phyloP scores from a whole-genome alignment of 1,140 invertebrate species.

The Dreissena rostriformis region DNA sequence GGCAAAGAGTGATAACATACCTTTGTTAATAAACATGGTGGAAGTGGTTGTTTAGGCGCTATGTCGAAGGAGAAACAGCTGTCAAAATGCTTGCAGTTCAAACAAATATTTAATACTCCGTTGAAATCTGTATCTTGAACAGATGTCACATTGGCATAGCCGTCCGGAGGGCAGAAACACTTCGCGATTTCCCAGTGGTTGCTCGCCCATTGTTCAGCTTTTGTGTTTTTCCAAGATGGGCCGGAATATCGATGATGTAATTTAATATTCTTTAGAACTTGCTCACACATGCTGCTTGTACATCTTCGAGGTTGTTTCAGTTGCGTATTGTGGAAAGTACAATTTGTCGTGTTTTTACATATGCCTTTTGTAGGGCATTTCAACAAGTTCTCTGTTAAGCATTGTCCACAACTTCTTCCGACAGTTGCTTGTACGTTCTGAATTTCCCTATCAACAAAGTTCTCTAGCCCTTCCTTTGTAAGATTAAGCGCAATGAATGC shows the following conservation, averaged over 20 bases:
- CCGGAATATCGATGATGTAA: neutral
- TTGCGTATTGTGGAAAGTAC: too few species aligned
- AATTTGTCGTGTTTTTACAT: neutral
- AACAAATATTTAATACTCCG: neutral
- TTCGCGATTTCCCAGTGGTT: slow-evolving; percentile 6
- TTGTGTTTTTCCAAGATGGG: neutral
- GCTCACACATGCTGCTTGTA: neutral
- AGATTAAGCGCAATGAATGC: neutral
- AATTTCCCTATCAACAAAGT: neutral
- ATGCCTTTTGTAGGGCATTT: neutral
- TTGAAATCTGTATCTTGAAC: slow-evolving; percentile 6
- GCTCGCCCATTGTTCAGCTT: neutral
- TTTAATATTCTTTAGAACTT: neutral
- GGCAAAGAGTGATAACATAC: too few species aligned
- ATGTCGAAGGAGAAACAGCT: too few species aligned
- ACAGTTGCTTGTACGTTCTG: neutral
- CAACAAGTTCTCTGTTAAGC: neutral
- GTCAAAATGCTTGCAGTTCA: neutral
- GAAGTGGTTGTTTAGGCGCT: too few species aligned
- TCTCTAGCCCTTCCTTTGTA: neutral
- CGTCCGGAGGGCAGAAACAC: slow-evolving; percentile 6
- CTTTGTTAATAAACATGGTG: too few species aligned
- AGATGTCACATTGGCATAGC: neutral
- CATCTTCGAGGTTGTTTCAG: neutral
- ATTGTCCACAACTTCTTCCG: neutral